These are phyloP conservation scores for Etia nguti DNA, from an alignment of 2,113 vertebrate species.

Conservation along the genomic window DNA sequence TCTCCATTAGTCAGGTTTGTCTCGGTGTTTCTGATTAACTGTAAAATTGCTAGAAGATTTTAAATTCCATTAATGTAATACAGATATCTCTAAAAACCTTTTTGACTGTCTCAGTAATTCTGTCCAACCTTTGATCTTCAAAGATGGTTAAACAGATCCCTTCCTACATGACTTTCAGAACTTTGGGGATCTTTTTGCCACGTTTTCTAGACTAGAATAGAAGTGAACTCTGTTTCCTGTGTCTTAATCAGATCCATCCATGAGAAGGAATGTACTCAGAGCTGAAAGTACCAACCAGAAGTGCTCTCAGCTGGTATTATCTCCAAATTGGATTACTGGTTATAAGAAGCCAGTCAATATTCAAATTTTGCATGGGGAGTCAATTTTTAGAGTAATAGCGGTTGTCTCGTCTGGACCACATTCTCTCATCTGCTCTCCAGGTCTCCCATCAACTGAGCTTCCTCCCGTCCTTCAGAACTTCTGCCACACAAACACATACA, in stretches of 20 bases:
- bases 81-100: neutral
- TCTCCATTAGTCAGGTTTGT: neutral
- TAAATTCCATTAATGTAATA: rapidly evolving
- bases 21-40: neutral
- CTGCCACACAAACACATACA: neutral
- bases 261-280: rapidly evolving
- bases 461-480: conserved; percentile 16
- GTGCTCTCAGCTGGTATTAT: neutral
- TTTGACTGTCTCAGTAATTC: neutral
- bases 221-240: rapidly evolving
- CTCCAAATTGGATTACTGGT: neutral
- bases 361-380: neutral
- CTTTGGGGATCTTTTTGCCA: neutral
- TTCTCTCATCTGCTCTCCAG: conserved; percentile 1
- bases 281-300: neutral
- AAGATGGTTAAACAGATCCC: neutral
- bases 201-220: neutral
- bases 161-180: neutral
- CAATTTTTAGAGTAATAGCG: neutral
- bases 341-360: neutral
- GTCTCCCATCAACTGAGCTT: neutral
- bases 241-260: neutral
- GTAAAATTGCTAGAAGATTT: neutral
- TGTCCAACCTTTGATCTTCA: neutral
- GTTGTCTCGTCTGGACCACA: neutral